A percentile compares a stretch with the other conserved stretches of the same genome.
Evolutionary conservation across 2,797 vertebrate species (phyloP).

Genomic region (Periophthalmus magnuspinnatus): DNA sequence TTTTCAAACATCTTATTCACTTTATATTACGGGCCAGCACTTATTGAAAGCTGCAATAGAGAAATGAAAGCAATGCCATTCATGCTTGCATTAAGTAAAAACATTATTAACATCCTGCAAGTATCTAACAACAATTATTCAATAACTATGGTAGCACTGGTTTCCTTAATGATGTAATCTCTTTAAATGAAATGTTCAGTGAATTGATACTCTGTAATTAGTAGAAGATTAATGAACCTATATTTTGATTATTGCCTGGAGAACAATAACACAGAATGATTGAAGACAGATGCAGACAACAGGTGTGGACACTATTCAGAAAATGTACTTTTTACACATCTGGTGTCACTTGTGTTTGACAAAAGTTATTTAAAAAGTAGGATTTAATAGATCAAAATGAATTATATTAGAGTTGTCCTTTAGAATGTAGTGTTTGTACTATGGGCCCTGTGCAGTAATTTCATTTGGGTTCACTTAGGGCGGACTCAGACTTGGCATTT

Average conservation of each 20-base stretch:
- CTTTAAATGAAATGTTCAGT: too few relatives aligned
- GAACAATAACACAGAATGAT: background rate
- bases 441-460: too few relatives aligned
- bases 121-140: too few relatives aligned
- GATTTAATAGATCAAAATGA: too few relatives aligned
- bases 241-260: background rate
- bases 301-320: background rate
- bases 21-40: background rate
- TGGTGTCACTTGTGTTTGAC: background rate
- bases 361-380: background rate
- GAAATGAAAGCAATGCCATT: background rate
- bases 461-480: too few relatives aligned
- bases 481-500: too few relatives aligned
- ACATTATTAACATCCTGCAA: background rate
- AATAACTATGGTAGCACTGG: too few relatives aligned
- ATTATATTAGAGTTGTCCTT: too few relatives aligned
- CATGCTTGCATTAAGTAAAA: background rate
- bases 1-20: conserved; percentile 1
- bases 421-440: too few relatives aligned
- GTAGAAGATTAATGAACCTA: background rate
- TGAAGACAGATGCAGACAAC: background rate
- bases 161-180: too few relatives aligned
- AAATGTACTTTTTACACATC: background rate
- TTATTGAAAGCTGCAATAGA: background rate
- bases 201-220: background rate